These are phyloP conservation scores for Lasius platythorax DNA, from an alignment of 2,888 invertebrate species.

Conservation along the genomic window DNA sequence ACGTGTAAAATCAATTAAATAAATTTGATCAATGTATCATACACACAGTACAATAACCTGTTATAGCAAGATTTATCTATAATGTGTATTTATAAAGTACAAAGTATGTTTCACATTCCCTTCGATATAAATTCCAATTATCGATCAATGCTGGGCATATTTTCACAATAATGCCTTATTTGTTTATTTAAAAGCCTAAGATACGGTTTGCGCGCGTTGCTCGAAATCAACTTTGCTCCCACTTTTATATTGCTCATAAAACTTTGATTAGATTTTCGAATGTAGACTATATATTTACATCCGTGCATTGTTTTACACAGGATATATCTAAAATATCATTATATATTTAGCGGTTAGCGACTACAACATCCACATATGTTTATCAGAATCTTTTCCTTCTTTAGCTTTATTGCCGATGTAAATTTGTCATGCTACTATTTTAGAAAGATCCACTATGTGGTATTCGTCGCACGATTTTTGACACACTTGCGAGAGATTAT, in stretches of 20 bases:
- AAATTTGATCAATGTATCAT: constrained; percentile 29
- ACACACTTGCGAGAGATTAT: not conserved
- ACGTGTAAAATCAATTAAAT: constrained; percentile 35
- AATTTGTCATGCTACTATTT: not conserved
- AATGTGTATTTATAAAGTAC: not conserved
- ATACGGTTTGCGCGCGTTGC: constrained; percentile 63
- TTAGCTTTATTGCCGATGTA: too few species aligned
- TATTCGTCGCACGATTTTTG: constrained; percentile 7
- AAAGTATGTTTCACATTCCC: constrained; percentile 43
- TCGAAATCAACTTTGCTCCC: constrained; percentile 66
- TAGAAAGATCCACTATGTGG: not conserved
- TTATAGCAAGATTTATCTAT: too few species aligned
- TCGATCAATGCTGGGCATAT: not conserved
- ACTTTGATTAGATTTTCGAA: not conserved
- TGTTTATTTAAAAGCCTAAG: constrained; percentile 66
- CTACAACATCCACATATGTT: not conserved
- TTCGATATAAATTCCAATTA: constrained; percentile 40
- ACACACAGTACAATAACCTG: not conserved
- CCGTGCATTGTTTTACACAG: not conserved
- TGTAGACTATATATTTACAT: not conserved
- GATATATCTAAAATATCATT: constrained; percentile 28
- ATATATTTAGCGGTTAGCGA: not conserved
- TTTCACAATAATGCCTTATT: constrained; percentile 50
- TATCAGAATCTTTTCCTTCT: not conserved
- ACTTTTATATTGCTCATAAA: constrained; percentile 10